Base-by-base conservation (phyloP, 2,113 vertebrate species). In the Tragelaphus scriptus region DNA sequence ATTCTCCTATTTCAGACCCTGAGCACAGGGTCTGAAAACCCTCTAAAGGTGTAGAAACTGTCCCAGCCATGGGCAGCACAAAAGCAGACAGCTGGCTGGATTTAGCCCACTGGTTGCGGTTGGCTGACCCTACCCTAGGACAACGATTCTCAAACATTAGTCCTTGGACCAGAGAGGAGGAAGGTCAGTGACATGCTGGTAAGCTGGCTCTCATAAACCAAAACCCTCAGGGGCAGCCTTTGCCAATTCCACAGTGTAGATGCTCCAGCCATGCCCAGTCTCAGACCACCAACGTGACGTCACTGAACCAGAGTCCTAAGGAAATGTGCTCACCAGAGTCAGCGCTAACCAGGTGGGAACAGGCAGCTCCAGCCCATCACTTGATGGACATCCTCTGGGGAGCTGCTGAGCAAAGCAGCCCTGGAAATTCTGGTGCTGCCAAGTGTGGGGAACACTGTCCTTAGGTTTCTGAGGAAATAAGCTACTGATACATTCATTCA, bases 261-360 rank as follows among this genome's bases (percentile, higher is more conserved):
- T 68, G 59, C 21, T 63, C 28, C 61, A 11, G 3, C 19, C 7
- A 1, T 1, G 44, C 13, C 44, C 47, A 15, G 5, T 13, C 75
- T 63, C 56, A 85, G 77, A 16, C 47, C 9, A 26, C 77, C 36
- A 23, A 13, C 0, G 11, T 7, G 12, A 40, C 1, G 14, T 75
- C 77, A 16, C 3, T n/a, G 36, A 79, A 40, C 55, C 26, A 59
- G 68, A 59, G 19, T 1, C 80, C 85, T n/a, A 30, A 95, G n/a
- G 65, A 63, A 16, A 75, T 3, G 5, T 30, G 19, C 25, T 13
- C 68, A 40, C 19, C 19, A 53, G 32, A 51, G 81, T 19, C 0
- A 4, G 58, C 3, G 14, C 63, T 12, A 25, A 3, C 9, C 21
- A 59, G 53, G 25, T 1, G 0, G 84, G 14, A 30, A 7, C 26